Evolutionary conservation across 2,797 vertebrate species (phyloP).

Genomic region (Cynopterus sphinx): DNA sequence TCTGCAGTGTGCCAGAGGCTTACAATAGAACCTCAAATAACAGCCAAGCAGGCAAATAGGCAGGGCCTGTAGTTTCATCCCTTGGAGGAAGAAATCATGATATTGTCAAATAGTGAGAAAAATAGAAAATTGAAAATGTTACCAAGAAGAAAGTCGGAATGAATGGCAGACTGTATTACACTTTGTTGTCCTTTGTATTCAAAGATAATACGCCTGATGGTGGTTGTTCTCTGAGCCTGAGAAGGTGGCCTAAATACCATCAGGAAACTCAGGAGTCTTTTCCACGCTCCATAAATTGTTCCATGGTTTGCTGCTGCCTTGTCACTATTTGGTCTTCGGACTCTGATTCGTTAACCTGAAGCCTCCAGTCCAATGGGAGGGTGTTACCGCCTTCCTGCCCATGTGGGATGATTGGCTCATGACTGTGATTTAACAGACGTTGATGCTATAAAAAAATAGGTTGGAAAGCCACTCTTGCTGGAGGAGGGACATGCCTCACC

Average conservation of each 20-base stretch:
- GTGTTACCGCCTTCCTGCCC: neutral
- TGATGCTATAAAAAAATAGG: neutral
- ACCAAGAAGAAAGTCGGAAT: neutral
- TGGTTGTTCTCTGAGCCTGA: neutral
- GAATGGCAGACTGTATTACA: neutral
- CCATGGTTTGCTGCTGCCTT: neutral
- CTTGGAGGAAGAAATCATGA: constrained; percentile 50
- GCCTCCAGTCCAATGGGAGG: neutral
- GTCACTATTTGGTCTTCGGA: neutral
- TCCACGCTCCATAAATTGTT: neutral
- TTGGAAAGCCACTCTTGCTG: neutral
- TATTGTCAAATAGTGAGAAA: constrained; percentile 52
- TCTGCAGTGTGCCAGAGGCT: constrained; percentile 47
- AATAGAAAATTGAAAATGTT: constrained; percentile 49
- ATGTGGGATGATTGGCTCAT: neutral
- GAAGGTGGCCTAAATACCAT: neutral
- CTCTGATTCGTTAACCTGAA: neutral
- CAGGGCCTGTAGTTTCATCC: constrained; percentile 30
- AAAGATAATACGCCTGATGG: neutral
- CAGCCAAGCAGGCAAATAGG: constrained; percentile 30
- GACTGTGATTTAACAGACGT: neutral
- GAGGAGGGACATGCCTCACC: neutral
- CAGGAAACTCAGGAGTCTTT: neutral
- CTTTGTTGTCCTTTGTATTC: constrained; percentile 38
- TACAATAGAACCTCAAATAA: constrained; percentile 56